Evolutionary conservation across 2,888 invertebrate species (phyloP).

Genomic region (Lordiphosa andalusiaca): DNA sequence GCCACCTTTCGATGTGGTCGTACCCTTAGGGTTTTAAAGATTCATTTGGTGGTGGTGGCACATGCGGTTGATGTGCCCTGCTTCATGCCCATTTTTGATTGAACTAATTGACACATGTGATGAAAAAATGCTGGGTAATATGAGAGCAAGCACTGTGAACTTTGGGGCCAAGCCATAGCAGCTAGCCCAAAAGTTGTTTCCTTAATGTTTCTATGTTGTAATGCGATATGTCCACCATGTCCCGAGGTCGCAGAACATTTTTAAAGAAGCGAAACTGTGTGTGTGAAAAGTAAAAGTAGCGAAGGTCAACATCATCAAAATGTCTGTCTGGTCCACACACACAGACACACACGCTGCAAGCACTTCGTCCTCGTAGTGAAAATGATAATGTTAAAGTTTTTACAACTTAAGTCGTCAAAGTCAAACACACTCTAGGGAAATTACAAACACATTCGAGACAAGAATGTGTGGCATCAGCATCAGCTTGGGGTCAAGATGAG

Average conservation of each 20-base stretch:
- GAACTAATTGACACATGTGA: slow-evolving; percentile 72
- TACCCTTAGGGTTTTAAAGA: slow-evolving; percentile 15
- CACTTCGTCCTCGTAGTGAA: slow-evolving; percentile 49
- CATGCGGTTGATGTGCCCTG: slow-evolving; percentile 57
- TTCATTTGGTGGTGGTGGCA: slow-evolving; percentile 36
- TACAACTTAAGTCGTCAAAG: slow-evolving; percentile 80
- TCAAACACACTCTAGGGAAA: slow-evolving; percentile 80
- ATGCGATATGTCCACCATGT: slow-evolving; percentile 76
- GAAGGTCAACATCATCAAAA: slow-evolving; percentile 75
- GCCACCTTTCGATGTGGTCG: slow-evolving; percentile 25
- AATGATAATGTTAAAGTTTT: slow-evolving; percentile 80
- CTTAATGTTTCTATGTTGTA: slow-evolving; percentile 42
- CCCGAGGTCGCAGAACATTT: slow-evolving; percentile 49
- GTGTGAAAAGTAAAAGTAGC: slow-evolving; percentile 65
- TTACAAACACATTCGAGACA: slow-evolving; percentile 78
- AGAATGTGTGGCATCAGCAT: slow-evolving; percentile 43
- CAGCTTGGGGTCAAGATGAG: slow-evolving; percentile 51
- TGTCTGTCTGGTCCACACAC: slow-evolving; percentile 58
- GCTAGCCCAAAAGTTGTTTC: slow-evolving; percentile 10
- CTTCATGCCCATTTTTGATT: slow-evolving; percentile 43
- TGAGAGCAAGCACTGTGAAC: slow-evolving; percentile 33
- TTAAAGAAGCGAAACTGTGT: slow-evolving; percentile 47
- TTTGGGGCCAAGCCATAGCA: slow-evolving; percentile 18
- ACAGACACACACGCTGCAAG: slow-evolving; percentile 29
- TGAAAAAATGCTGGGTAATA: slow-evolving; percentile 44